Conservation (phyloP, 2,888 invertebrate species). For the Tuberolachnus salignus region DNA sequence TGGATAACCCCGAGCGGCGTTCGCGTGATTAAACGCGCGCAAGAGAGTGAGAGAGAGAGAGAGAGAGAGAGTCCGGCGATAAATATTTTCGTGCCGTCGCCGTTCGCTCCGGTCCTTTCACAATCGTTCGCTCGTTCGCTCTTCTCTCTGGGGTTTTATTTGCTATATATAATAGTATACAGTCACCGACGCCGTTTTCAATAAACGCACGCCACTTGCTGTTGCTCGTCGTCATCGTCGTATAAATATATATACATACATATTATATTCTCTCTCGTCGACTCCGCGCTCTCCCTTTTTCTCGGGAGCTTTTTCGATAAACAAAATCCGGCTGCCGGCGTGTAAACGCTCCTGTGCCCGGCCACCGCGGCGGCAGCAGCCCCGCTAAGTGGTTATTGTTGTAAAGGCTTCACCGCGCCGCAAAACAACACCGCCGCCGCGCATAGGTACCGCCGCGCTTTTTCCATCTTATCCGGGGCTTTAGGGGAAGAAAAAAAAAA, state of each 20-base stretch:
- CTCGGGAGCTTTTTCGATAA: constrained; percentile 41
- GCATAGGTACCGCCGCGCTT: too few relatives aligned
- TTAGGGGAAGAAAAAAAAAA: too few relatives aligned
- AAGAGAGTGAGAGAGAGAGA: too few relatives aligned
- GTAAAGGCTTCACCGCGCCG: background rate
- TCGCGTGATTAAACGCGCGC: constrained; percentile 38
- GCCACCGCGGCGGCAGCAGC: constrained; percentile 15
- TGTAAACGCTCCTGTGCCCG: constrained; percentile 41
- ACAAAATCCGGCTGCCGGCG: constrained; percentile 39
- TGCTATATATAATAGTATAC: too few relatives aligned
- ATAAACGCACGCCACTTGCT: background rate
- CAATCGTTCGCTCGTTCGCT: background rate
- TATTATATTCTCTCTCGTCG: too few relatives aligned
- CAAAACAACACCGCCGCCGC: background rate
- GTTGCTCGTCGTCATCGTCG: background rate
- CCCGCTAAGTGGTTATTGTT: background rate
- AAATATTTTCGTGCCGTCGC: constrained; percentile 42
- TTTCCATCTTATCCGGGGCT: background rate
- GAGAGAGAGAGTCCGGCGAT: constrained; percentile 26
- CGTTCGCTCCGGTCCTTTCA: background rate
- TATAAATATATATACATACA: background rate
- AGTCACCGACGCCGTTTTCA: too few relatives aligned
- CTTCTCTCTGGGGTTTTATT: constrained; percentile 29
- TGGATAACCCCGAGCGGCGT: constrained; percentile 42
- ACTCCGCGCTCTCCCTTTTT: constrained; percentile 15